phyloP scores from a whole-genome alignment of 64 coral and sea anemone species.

The Trachythela sp. region DNA sequence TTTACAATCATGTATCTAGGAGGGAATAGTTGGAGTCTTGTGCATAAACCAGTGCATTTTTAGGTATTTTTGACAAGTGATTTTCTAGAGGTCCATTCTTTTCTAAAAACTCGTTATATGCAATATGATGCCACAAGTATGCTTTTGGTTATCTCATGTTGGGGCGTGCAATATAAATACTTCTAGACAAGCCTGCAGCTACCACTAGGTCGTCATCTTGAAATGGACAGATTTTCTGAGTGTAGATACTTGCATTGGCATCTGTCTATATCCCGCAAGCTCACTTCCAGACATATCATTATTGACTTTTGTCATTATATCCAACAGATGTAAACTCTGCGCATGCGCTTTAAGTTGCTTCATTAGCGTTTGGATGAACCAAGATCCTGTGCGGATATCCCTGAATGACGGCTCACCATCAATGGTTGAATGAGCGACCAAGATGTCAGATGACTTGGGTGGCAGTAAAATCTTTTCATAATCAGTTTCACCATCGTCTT shows the following conservation, averaged over 20 bases:
- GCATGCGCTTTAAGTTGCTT: not conserved
- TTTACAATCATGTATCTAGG: no score
- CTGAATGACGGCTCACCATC: not conserved
- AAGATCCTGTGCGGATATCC: not conserved
- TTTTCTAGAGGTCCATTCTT: no score
- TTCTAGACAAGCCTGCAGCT: no score
- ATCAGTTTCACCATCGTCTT: not conserved
- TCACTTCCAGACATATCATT: not conserved
- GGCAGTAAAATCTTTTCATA: not conserved
- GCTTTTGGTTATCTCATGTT: no score
- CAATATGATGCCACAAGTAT: no score
- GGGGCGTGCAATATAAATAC: no score
- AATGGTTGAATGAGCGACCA: not conserved
- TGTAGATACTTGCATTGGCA: not conserved
- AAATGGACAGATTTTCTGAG: not conserved
- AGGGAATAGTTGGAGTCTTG: no score
- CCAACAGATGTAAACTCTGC: not conserved
- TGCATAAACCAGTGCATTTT: no score
- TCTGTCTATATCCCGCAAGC: not conserved
- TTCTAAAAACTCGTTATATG: no score
- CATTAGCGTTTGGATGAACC: not conserved
- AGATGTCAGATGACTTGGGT: not conserved
- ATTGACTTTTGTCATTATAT: not conserved
- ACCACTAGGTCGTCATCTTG: not conserved
- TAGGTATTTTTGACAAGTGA: no score